Percentiles rank a stretch among this genome's conserved stretches.
phyloP scores from a whole-genome alignment of 2,113 vertebrate genomes.

The Pogona vitticeps region DNA sequence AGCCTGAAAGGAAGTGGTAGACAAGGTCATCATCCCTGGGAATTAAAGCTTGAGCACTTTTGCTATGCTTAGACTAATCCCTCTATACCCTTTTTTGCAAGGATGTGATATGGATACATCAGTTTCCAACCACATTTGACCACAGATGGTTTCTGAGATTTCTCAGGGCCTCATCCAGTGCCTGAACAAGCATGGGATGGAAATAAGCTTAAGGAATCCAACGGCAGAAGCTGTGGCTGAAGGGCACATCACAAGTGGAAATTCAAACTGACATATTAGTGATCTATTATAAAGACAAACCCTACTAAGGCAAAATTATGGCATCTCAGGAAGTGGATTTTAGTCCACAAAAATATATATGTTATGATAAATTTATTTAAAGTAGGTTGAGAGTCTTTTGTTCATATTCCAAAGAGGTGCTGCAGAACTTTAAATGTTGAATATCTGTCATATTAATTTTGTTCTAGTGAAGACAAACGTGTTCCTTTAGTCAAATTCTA shows the following conservation, averaged over 20 bases:
- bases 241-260: not conserved
- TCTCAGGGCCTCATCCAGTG: not conserved
- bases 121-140: not conserved
- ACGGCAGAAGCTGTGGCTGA: too few relatives aligned
- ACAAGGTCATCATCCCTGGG: too few relatives aligned
- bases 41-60: too few relatives aligned
- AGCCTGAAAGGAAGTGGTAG: too few relatives aligned
- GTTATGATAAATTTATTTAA: too few relatives aligned
- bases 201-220: not conserved
- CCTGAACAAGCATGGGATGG: not conserved
- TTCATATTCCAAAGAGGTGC: not conserved
- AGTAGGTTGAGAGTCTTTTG: too few relatives aligned
- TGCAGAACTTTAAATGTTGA: not conserved
- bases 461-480: not conserved
- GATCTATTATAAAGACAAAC: not conserved
- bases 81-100: too few relatives aligned
- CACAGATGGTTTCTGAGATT: not conserved
- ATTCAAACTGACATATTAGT: not conserved
- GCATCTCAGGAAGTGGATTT: too few relatives aligned
- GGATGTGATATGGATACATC: too few relatives aligned
- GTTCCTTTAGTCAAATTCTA: not conserved
- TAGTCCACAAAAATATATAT: too few relatives aligned
- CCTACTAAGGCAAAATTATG: too few relatives aligned
- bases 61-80: too few relatives aligned
- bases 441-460: not conserved